Evolutionary conservation across 92 coral and sea anemone species (phyloP).

Genomic region (Phenganax marumi): DNA sequence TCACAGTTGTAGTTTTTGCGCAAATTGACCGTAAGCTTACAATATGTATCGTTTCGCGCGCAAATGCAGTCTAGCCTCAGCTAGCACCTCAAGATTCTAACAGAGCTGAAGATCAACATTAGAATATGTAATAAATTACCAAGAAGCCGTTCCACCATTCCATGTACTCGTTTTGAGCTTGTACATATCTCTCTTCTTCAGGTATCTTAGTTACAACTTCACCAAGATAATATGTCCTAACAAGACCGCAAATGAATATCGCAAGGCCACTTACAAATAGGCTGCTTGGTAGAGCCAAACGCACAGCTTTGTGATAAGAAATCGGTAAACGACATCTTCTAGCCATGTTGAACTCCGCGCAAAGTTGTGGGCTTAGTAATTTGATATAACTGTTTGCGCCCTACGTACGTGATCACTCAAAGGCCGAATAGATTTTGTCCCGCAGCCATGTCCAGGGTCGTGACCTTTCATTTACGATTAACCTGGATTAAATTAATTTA

Average conservation of each 20-base stretch:
- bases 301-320: background rate
- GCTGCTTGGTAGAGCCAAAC: slow-evolving; percentile 24
- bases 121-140: background rate
- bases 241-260: slow-evolving; percentile 23
- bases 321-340: background rate
- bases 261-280: slow-evolving; percentile 4
- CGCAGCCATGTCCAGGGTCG: too few species aligned
- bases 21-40: too few species aligned
- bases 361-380: too few species aligned
- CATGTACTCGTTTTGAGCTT: background rate
- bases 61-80: too few species aligned
- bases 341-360: background rate
- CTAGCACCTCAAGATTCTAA: too few species aligned
- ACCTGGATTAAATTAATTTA: too few species aligned
- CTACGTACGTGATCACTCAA: too few species aligned
- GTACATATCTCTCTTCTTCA: background rate
- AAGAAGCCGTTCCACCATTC: slow-evolving; percentile 38
- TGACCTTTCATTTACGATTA: too few species aligned
- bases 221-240: slow-evolving; percentile 9
- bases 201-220: background rate
- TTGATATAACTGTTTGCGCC: too few species aligned
- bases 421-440: too few species aligned
- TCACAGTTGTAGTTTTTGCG: too few species aligned
- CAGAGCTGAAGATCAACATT: background rate
- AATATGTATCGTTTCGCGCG: too few species aligned